Evolutionary conservation across 2,113 vertebrate species (phyloP).

Genomic region (Regulus satrapa): DNA sequence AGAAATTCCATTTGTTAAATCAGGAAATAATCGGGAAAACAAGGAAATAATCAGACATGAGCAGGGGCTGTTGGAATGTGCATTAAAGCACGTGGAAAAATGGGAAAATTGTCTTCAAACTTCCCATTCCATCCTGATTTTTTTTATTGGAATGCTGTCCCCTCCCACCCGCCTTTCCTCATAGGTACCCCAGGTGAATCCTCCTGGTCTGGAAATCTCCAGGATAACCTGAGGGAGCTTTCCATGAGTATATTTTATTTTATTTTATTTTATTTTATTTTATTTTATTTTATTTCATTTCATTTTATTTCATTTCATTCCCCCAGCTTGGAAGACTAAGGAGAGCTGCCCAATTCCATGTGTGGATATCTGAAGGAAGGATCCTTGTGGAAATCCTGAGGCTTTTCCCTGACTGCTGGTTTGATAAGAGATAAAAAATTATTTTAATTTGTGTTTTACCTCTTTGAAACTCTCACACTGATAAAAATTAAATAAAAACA

Average conservation of each 20-base stretch:
- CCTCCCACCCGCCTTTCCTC: rapidly evolving
- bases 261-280: background rate
- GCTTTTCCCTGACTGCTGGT: rapidly evolving
- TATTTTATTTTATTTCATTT: background rate
- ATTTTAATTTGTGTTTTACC: background rate
- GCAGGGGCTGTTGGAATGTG: background rate
- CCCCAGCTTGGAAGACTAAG: background rate
- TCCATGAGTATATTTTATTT: background rate
- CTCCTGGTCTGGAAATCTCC: background rate
- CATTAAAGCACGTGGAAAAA: background rate
- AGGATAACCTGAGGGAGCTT: background rate
- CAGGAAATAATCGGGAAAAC: background rate
- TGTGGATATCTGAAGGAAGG: background rate
- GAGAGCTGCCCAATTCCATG: background rate
- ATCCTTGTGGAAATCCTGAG: background rate
- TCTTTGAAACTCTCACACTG: background rate
- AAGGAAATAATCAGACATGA: background rate
- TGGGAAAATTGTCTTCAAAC: background rate
- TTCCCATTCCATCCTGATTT: background rate
- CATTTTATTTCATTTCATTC: background rate
- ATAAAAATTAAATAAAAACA: background rate
- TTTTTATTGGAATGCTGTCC: background rate
- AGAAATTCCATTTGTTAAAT: rapidly evolving
- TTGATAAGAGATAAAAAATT: background rate
- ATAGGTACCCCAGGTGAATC: background rate